Conservation (phyloP, 2,888 invertebrate species). For the Teinopalpus imperialis region DNA sequence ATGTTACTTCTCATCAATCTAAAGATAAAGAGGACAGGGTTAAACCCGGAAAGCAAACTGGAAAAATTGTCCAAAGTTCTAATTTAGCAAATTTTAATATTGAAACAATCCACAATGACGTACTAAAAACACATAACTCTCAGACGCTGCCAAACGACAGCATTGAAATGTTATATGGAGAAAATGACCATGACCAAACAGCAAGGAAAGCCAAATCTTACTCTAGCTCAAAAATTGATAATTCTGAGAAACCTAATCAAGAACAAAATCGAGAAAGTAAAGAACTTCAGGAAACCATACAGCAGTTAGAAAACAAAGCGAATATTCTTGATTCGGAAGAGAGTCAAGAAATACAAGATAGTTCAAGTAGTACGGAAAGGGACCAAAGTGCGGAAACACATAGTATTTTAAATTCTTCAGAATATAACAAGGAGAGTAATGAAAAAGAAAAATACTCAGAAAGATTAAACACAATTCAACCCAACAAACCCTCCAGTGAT, state of each 20-base stretch:
- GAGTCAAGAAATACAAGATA: slow-evolving; percentile 1
- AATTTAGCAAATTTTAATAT: slow-evolving; percentile 64
- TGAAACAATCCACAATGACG: slow-evolving; percentile 52
- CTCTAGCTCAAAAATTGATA: slow-evolving; percentile 32
- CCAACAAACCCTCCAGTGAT: slow-evolving; percentile 1
- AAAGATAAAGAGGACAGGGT: slow-evolving; percentile 35
- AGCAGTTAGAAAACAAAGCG: background rate
- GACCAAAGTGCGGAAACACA: background rate
- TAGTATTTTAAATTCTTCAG: background rate
- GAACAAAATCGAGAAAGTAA: slow-evolving; percentile 3
- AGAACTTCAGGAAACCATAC: slow-evolving; percentile 1
- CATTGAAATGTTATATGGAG: slow-evolving; percentile 23
- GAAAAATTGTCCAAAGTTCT: slow-evolving; percentile 44
- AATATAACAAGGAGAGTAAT: slow-evolving; percentile 2
- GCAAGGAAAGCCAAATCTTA: background rate
- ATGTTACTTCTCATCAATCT: slow-evolving; percentile 51
- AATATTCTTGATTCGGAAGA: background rate
- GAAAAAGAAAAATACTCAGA: background rate
- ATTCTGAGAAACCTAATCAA: slow-evolving; percentile 29
- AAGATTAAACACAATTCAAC: background rate
- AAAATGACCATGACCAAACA: slow-evolving; percentile 19
- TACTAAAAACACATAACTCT: too few species aligned
- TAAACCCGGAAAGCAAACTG: slow-evolving; percentile 23
- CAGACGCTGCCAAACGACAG: too few species aligned
- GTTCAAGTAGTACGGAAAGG: slow-evolving; percentile 10